Conservation (phyloP, 2,888 invertebrate genomes). For the Ochropleura plecta region DNA sequence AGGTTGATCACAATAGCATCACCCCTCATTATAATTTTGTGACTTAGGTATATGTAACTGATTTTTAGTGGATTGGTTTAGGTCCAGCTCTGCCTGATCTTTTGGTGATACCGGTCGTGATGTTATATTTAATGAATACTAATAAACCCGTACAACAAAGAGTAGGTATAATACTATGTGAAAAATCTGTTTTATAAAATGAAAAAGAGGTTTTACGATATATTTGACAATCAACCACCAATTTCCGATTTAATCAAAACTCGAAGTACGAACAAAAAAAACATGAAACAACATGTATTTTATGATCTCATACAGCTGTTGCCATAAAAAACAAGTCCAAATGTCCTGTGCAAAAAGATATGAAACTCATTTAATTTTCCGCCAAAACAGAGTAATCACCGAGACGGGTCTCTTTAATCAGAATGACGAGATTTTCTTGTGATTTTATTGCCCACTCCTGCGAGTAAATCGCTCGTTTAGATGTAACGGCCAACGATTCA, state of each 20-base stretch:
- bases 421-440: slow-evolving; percentile 79
- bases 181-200: not conserved
- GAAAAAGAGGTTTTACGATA: not conserved
- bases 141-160: no score
- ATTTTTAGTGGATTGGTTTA: no score
- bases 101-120: no score
- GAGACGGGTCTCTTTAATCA: slow-evolving; percentile 77
- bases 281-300: slow-evolving; percentile 43
- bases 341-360: slow-evolving; percentile 70
- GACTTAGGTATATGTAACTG: no score
- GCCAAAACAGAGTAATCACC: slow-evolving; percentile 81
- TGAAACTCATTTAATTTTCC: slow-evolving; percentile 80
- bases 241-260: slow-evolving; percentile 65
- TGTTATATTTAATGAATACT: no score
- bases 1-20: no score
- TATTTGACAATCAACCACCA: slow-evolving; percentile 32
- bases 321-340: slow-evolving; percentile 69
- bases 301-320: slow-evolving; percentile 67
- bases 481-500: slow-evolving; percentile 80
- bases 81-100: no score
- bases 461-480: slow-evolving; percentile 81
- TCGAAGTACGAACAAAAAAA: slow-evolving; percentile 17
- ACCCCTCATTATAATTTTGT: no score
- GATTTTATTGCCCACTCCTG: slow-evolving; percentile 82
- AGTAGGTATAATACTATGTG: not conserved